Percentiles rank a stretch among this genome's conserved stretches.
phyloP scores from a whole-genome alignment of 30 jellyfish, hydroid and myxozoan species.

The Chironex yamaguchii region DNA sequence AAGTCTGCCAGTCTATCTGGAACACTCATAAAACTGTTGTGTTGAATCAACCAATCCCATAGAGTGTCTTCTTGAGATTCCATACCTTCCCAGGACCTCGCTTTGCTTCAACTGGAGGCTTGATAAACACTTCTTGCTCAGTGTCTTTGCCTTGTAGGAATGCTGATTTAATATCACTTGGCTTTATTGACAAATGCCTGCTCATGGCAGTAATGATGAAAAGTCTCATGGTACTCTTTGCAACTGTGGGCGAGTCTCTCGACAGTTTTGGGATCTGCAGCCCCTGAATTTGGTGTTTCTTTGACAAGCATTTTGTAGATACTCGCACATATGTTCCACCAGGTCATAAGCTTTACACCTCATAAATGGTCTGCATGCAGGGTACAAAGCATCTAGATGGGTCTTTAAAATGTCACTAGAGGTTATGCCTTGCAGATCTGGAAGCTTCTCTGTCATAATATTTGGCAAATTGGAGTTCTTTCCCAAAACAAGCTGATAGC shows the following conservation, averaged over 20 bases:
- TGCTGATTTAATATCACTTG: conserved; percentile 62
- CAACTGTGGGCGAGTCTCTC: conserved; percentile 18
- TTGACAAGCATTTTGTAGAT: conserved; percentile 21
- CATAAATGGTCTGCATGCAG: conserved; percentile 45
- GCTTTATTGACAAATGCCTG: neutral
- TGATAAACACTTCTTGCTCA: conserved; percentile 52
- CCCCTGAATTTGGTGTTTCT: too few species aligned
- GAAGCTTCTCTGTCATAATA: conserved; percentile 31
- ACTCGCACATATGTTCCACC: conserved; percentile 23
- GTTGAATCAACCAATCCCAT: conserved; percentile 48
- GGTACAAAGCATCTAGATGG: conserved; percentile 63
- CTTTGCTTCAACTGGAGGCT: conserved; percentile 69
- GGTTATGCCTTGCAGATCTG: conserved; percentile 55
- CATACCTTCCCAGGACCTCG: conserved; percentile 6
- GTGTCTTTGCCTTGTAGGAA: conserved; percentile 62
- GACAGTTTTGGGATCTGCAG: too few species aligned
- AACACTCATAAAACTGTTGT: conserved; percentile 19
- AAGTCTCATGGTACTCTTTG: conserved; percentile 9
- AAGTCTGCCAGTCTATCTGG: conserved; percentile 2
- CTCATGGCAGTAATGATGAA: neutral
- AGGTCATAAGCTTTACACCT: conserved; percentile 51
- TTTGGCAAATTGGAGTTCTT: conserved; percentile 62
- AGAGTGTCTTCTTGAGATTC: conserved; percentile 24
- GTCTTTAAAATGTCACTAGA: conserved; percentile 41
- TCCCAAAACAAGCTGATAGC: conserved; percentile 65